Evolutionary conservation across 1,140 invertebrate species (phyloP), one percentile per base, ranked within the genome.

Genomic region (Drosophila jambulina): DNA sequence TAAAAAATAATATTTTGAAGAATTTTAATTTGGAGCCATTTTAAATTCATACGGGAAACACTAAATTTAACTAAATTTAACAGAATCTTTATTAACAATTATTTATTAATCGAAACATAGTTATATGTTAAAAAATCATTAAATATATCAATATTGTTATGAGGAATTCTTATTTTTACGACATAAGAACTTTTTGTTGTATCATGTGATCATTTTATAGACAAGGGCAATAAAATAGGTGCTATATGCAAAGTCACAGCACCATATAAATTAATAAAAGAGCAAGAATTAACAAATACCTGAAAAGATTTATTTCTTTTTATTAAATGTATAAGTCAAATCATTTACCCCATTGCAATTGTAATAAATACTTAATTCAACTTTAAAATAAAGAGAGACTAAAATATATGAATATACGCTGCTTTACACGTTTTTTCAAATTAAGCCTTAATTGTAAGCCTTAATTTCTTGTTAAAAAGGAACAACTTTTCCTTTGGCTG

Each of bases 401-500:
- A 23, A 6, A 46, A 23, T 46, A 21, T 7, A 7, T 1, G 15
- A 23, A 15, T 15, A 13, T 17, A 15, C 2, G 1, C 3, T 9
- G 21, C 7, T 17, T 46, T 46, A 13, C 5, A 21, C 0, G 4
- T 45, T 21, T 23, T 21, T 23, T 2, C 4, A 46, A 27, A n/a
- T 27, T n/a, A 25, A 48, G 43, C 15, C 19, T 62, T 63, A 10
- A 13, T n/a, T 13, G 13, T 5, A 38, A 63, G 23, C 12, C 15
- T 25, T 21, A 12, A 56, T 17, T 42, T 56, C 49, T 57, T 13
- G 15, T 8, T 23, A 25, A 32, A 32, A 29, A 23, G 25, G 13
- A 17, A 38, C 57, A 48, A 48, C 64, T 64, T 64, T 49, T 69
- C 36, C 21, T 62, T 25, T 9, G 1, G 2, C 36, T 27, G n/a